Evolutionary conservation across 2,888 invertebrate species (phyloP), one percentile per base, ranked within the genome.

Genomic region (Drosophila fungiperda): DNA sequence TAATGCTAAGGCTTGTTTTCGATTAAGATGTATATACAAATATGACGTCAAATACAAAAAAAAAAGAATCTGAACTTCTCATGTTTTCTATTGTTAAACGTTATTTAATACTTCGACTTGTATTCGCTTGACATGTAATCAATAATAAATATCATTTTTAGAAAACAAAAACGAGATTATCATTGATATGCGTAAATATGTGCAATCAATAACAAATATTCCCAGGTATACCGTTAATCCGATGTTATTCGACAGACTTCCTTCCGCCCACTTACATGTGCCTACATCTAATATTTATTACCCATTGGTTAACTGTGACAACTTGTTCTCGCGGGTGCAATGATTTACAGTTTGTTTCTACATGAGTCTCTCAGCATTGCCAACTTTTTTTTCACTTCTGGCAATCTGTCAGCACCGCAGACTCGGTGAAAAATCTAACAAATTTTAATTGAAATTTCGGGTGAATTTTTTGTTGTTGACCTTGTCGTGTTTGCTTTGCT

Each of bases 251-350:
- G 17, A 17, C 53, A 17, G 36, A 26, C n/a, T 38, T 38, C 38
- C 17, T 17, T 38, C 38, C 38, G 17, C 38, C 17, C 38, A 32
- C 36, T 38, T 32, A 26, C 36, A 38, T 53, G 20, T 49, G 57
- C 48, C 64, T 29, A 55, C 59, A 76, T 73, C 64, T 26, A 20
- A 66, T 76, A 84, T 77, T 70, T 68, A 74, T 74, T 83, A 70
- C 69, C 78, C 40, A 82, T 84, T 78, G 68, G 48, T 71, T 70
- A 73, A 66, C 68, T 63, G 45, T 73, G 68, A 82, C 72, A 73
- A 57, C 71, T 87, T 57, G 64, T 40, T 68, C 79, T 68, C 79
- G 1, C 3, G 62, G 57, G 82, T 57, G 32, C 29, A 42, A 63
- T 71, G 57, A 55, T 61, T 73, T 63, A 82, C 69, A 50, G 40